Conservation (phyloP, 2,113 vertebrate genomes). For the Daboia siamensis region DNA sequence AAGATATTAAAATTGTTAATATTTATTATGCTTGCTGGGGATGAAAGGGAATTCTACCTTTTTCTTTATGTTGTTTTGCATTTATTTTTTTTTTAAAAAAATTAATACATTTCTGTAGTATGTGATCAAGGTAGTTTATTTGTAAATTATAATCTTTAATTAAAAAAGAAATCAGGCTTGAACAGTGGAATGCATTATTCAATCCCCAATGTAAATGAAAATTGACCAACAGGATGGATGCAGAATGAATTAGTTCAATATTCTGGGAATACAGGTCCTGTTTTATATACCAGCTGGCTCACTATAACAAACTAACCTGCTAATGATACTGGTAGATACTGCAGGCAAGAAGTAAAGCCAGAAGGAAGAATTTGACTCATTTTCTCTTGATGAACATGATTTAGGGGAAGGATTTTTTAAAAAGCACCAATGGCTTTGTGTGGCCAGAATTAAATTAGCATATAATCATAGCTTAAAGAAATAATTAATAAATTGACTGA, state of each 20-base stretch:
- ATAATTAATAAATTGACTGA: background rate
- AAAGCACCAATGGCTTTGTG: background rate
- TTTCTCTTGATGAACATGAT: background rate
- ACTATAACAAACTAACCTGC: background rate
- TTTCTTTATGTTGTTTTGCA: no score
- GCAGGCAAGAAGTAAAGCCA: background rate
- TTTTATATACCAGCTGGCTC: background rate
- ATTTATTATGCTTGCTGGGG: no score
- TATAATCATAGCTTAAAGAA: background rate
- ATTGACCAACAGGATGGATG: conserved; percentile 1
- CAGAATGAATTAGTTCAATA: background rate
- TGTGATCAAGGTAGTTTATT: no score
- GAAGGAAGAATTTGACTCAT: background rate
- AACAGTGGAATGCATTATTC: conserved; percentile 7
- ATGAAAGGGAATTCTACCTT: no score
- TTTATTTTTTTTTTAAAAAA: no score
- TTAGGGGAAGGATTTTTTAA: background rate
- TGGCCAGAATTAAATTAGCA: background rate
- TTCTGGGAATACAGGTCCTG: background rate
- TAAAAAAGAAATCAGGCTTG: background rate
- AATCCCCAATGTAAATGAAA: background rate
- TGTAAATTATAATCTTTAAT: no score
- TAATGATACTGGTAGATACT: background rate
- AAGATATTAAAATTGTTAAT: no score
- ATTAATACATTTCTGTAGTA: no score